A percentile compares a stretch with the other conserved stretches of the same genome.
These are phyloP conservation scores for Chelonus formosanus DNA, from an alignment of 2,888 invertebrate species.

Conservation along the genomic window DNA sequence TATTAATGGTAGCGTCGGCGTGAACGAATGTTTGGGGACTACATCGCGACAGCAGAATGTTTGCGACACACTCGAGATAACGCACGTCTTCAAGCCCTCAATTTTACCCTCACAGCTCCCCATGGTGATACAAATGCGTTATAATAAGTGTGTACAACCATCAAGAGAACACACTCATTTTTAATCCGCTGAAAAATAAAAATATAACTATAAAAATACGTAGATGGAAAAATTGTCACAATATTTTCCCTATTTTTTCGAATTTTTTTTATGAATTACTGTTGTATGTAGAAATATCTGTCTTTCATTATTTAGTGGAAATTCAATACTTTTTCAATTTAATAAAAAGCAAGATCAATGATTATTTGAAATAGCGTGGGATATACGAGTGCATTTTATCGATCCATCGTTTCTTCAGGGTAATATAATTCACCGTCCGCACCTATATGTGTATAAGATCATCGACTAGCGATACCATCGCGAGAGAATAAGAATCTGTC, in stretches of 20 bases:
- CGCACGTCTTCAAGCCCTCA: slow-evolving; percentile 5
- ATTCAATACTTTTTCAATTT: not conserved
- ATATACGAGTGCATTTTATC: slow-evolving; percentile 38
- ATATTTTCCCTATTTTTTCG: not conserved
- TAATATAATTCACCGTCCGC: slow-evolving; percentile 52
- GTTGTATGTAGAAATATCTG: too few species aligned
- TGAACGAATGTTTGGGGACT: slow-evolving; percentile 55
- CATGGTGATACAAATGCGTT: slow-evolving; percentile 20
- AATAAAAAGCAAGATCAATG: not conserved
- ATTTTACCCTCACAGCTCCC: not conserved
- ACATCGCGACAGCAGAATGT: slow-evolving; percentile 53
- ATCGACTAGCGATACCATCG: slow-evolving; percentile 32
- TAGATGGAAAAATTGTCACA: slow-evolving; percentile 8
- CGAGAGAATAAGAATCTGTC: slow-evolving; percentile 49
- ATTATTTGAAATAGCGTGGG: slow-evolving; percentile 6
- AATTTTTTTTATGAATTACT: not conserved
- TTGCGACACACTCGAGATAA: slow-evolving; percentile 46
- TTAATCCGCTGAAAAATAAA: slow-evolving; percentile 20
- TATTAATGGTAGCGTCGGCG: slow-evolving; percentile 59
- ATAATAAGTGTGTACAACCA: slow-evolving; percentile 45
- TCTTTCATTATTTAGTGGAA: not conserved
- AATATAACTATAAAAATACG: not conserved
- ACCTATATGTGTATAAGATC: slow-evolving; percentile 46
- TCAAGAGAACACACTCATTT: slow-evolving; percentile 44
- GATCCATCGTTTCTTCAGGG: slow-evolving; percentile 45